Evolutionary conservation across 2,113 vertebrate species (phyloP).

Genomic region (Cercopithecus mona): DNA sequence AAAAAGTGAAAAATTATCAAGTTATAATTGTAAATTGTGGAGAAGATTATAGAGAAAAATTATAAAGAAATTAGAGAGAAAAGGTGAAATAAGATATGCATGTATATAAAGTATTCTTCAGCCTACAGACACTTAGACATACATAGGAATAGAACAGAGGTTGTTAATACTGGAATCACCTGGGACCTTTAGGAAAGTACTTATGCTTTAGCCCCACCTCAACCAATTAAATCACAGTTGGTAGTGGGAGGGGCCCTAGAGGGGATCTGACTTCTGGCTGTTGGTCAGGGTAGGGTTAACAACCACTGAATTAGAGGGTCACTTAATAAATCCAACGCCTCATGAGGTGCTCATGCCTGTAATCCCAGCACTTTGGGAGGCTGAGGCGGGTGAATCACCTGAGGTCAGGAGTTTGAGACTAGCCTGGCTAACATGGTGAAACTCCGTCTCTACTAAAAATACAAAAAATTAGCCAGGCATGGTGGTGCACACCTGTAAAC

Average conservation of each 20-base stretch:
- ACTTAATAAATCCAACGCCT: background rate
- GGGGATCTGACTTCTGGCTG: background rate
- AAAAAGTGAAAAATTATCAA: constrained; percentile 14
- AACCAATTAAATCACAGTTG: background rate
- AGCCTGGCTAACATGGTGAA: too few relatives aligned
- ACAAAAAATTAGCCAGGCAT: too few relatives aligned
- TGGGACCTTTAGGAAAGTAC: background rate
- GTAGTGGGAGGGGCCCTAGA: background rate
- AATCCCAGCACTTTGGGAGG: too few relatives aligned
- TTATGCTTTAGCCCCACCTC: background rate
- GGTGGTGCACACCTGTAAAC: too few relatives aligned
- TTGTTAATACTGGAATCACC: background rate
- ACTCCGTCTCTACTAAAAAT: too few relatives aligned
- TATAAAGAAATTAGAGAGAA: background rate
- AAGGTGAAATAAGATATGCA: background rate
- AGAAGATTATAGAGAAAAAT: background rate
- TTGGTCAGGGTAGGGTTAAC: background rate
- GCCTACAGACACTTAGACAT: background rate
- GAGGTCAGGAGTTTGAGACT: too few relatives aligned
- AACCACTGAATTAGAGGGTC: background rate
- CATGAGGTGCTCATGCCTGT: too few relatives aligned
- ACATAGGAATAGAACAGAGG: background rate
- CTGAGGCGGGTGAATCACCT: too few relatives aligned
- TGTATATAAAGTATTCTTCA: background rate
- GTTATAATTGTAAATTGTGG: background rate